Evolutionary conservation across 2,797 vertebrate genomes (phyloP).

Genomic region (Gymnothorax javanicus): DNA sequence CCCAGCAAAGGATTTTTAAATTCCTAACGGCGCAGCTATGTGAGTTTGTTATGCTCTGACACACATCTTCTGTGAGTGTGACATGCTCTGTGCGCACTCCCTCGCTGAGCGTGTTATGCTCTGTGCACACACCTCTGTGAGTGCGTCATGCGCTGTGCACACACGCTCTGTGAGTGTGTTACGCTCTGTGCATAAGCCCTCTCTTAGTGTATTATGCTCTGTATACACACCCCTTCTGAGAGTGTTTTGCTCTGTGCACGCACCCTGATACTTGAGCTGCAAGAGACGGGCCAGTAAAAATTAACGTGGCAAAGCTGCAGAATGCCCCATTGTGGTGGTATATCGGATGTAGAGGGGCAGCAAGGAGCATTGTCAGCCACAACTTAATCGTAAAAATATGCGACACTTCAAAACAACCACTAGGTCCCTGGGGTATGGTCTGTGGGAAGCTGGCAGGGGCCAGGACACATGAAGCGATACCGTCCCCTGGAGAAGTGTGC

Average conservation of each 20-base stretch:
- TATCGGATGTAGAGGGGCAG: conserved; percentile 66
- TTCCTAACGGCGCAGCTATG: too few relatives aligned
- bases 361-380: conserved; percentile 80
- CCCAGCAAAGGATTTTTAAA: too few relatives aligned
- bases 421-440: conserved; percentile 69
- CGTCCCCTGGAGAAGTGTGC: conserved; percentile 58
- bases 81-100: too few relatives aligned
- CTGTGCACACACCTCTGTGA: too few relatives aligned
- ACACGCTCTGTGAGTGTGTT: conserved; percentile 53
- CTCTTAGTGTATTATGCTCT: neutral
- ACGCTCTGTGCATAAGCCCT: neutral
- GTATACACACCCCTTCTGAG: neutral
- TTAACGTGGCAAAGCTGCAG: conserved; percentile 85
- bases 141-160: too few relatives aligned
- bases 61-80: too few relatives aligned
- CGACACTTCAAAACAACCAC: conserved; percentile 85
- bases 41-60: too few relatives aligned
- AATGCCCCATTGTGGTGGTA: conserved; percentile 76
- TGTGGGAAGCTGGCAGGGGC: conserved; percentile 46
- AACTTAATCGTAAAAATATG: conserved; percentile 87
- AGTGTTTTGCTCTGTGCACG: too few relatives aligned
- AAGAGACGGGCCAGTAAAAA: conserved; percentile 90
- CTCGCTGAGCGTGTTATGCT: too few relatives aligned
- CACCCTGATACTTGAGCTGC: conserved; percentile 73
- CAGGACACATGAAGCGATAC: conserved; percentile 83